These are phyloP conservation scores for Oegoconia quadripuncta DNA, from an alignment of 2,888 invertebrate genomes.

Conservation along the genomic window DNA sequence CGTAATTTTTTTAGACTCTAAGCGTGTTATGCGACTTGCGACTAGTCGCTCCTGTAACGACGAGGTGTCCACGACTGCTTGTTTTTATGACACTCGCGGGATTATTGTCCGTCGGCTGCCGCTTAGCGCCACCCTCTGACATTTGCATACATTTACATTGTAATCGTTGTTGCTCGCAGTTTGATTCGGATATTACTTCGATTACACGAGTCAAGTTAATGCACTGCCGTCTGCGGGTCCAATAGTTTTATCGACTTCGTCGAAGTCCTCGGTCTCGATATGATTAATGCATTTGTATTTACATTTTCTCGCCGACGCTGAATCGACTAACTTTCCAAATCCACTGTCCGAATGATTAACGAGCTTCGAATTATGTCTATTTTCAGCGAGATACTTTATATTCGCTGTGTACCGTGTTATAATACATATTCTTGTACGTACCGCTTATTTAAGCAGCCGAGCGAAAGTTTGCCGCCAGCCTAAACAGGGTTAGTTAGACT, in stretches of 20 bases:
- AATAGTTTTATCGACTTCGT: conserved; percentile 39
- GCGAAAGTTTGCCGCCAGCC: no score
- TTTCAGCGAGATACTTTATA: background rate
- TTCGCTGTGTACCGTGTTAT: background rate
- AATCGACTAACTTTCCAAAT: conserved; percentile 11
- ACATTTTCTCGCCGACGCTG: conserved; percentile 5
- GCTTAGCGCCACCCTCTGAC: conserved; percentile 34
- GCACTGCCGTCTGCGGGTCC: conserved; percentile 21
- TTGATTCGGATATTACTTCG: conserved; percentile 37
- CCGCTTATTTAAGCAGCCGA: no score
- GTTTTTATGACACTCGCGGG: conserved; percentile 38
- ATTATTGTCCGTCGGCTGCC: conserved; percentile 19
- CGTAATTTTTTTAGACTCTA: no score
- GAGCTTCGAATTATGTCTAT: conserved; percentile 7
- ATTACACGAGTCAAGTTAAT: conserved; percentile 17
- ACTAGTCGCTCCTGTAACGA: background rate
- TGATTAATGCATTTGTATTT: conserved; percentile 15
- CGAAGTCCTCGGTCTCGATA: conserved; percentile 14
- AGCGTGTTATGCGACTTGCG: background rate
- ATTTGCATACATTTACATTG: conserved; percentile 72
- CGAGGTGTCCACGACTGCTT: background rate
- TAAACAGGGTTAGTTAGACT: no score
- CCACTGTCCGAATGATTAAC: conserved; percentile 12
- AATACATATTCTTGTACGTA: background rate
- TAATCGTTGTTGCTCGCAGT: conserved; percentile 51